These are phyloP conservation scores for Lytechinus pictus DNA, from an alignment of 35 echinoderm and acorn worm genomes.

Conservation along the genomic window DNA sequence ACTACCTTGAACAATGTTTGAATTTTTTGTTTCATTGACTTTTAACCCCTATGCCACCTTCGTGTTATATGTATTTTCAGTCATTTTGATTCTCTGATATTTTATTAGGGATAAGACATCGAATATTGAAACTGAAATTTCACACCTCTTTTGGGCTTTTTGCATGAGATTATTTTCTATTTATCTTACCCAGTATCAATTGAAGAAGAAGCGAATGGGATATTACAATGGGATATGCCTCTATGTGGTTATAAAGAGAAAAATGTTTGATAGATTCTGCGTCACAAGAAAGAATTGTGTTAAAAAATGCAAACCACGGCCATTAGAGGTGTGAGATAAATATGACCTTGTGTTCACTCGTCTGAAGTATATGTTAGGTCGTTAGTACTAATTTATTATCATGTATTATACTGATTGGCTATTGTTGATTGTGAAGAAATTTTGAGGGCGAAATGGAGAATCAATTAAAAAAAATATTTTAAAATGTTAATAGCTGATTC, in stretches of 20 bases:
- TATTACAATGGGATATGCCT: background rate
- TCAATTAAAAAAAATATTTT: background rate
- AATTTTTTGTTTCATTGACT: background rate
- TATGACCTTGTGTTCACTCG: constrained; percentile 9
- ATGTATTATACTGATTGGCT: constrained; percentile 40
- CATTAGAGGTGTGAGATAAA: constrained; percentile 1
- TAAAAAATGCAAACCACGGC: background rate
- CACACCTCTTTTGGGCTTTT: constrained; percentile 7
- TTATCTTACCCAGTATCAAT: background rate
- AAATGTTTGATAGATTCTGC: too few relatives aligned
- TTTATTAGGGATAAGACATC: background rate
- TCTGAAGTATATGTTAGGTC: constrained; percentile 14
- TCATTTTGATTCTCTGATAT: background rate
- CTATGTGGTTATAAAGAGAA: background rate
- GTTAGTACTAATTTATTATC: constrained; percentile 46
- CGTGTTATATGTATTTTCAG: background rate
- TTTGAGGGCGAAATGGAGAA: background rate
- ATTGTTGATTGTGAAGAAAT: constrained; percentile 26
- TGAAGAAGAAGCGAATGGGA: background rate
- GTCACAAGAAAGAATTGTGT: background rate
- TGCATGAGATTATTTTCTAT: background rate
- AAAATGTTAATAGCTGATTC: background rate
- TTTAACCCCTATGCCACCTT: background rate
- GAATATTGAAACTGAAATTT: constrained; percentile 3
- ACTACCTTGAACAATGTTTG: constrained; percentile 12